Conservation (phyloP, 2,888 invertebrate genomes). For the Amphipyra tragopoginis region DNA sequence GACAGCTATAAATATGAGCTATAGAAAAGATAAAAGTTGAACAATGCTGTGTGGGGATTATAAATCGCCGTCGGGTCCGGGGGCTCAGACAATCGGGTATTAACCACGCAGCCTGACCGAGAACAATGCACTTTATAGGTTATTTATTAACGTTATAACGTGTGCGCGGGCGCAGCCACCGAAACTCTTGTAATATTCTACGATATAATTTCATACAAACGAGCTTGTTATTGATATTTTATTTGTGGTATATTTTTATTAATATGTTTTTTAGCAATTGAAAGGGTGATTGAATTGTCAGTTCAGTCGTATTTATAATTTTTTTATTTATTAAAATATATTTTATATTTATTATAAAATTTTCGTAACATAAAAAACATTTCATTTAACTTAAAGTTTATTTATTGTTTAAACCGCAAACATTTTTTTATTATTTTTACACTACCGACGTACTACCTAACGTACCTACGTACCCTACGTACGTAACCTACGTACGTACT, state of each 20-base stretch:
- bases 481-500: too few species aligned
- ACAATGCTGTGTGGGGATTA: conserved; percentile 59
- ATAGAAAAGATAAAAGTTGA: conserved; percentile 71
- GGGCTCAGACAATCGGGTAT: conserved; percentile 77
- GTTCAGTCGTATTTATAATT: not conserved
- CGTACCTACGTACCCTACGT: too few species aligned
- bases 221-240: conserved; percentile 83
- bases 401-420: too few species aligned
- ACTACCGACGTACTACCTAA: too few species aligned
- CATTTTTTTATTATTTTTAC: too few species aligned
- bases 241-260: conserved; percentile 63
- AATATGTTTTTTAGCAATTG: conserved; percentile 30
- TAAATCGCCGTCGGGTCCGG: conserved; percentile 37
- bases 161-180: conserved; percentile 44
- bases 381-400: too few species aligned
- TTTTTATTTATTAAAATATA: not conserved
- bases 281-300: conserved; percentile 5
- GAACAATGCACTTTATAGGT: conserved; percentile 78
- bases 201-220: conserved; percentile 79
- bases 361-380: too few species aligned
- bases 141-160: conserved; percentile 69
- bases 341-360: not conserved
- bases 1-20: conserved; percentile 71
- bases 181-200: conserved; percentile 62
- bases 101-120: conserved; percentile 77